phyloP scores from a whole-genome alignment of 23 tunicate genomes.

The Halocynthia aurantium region DNA sequence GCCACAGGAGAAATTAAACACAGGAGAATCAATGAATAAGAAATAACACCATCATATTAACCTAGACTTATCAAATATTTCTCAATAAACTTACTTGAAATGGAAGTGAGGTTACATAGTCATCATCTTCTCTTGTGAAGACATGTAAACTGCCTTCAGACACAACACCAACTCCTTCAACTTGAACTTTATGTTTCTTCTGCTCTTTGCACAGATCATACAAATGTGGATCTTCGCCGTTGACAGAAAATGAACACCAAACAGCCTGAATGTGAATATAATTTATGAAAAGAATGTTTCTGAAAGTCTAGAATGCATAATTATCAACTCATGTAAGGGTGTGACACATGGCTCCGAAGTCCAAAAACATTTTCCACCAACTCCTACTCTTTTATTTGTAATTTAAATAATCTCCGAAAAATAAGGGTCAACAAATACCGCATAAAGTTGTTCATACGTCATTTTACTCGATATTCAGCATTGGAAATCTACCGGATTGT shows the following conservation, averaged over 20 bases:
- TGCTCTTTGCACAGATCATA: slow-evolving; percentile 34
- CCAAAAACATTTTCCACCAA: background rate
- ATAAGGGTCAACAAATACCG: too few species aligned
- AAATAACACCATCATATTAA: too few species aligned
- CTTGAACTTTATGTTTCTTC: slow-evolving; percentile 3
- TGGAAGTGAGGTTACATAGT: slow-evolving; percentile 68
- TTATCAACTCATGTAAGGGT: too few species aligned
- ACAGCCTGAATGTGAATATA: slow-evolving; percentile 41
- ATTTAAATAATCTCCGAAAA: too few species aligned
- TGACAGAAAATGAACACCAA: slow-evolving; percentile 58
- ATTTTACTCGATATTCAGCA: too few species aligned
- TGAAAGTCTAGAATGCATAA: too few species aligned
- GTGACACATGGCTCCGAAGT: background rate
- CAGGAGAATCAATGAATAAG: too few species aligned
- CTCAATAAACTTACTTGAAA: slow-evolving; percentile 35
- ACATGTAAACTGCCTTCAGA: slow-evolving; percentile 64
- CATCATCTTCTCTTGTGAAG: slow-evolving; percentile 70
- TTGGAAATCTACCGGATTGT: too few species aligned
- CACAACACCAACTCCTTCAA: slow-evolving; percentile 63
- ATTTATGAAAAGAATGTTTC: too few species aligned
- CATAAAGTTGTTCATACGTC: too few species aligned
- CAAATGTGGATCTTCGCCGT: slow-evolving; percentile 70
- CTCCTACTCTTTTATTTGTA: background rate
- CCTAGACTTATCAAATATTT: background rate
- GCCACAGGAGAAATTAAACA: too few species aligned